phyloP scores from a whole-genome alignment of 2,888 invertebrate genomes.

The Melikaiella ostensackeni region DNA sequence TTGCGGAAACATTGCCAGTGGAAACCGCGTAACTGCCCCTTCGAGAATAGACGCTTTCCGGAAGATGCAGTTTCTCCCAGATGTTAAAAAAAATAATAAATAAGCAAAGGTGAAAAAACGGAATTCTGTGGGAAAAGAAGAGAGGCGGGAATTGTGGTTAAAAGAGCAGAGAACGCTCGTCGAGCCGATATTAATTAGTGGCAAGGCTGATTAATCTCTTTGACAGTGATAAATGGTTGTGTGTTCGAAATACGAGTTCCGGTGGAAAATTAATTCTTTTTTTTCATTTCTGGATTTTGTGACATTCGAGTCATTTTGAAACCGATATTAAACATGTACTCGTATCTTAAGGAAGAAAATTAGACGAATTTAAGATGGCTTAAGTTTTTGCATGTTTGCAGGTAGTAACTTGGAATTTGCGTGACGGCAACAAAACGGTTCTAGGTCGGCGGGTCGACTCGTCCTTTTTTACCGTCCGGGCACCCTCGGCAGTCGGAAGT shows the following conservation, averaged over 20 bases:
- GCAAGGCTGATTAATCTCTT: constrained; percentile 5
- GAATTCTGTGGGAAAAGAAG: neutral
- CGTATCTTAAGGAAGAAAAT: too few relatives aligned
- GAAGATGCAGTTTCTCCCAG: neutral
- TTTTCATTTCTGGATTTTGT: neutral
- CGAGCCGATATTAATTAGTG: constrained; percentile 23
- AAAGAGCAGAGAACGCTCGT: neutral
- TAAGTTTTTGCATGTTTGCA: neutral
- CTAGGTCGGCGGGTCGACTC: constrained; percentile 15
- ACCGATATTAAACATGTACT: neutral
- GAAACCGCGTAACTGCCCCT: constrained; percentile 50
- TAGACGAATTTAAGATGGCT: neutral
- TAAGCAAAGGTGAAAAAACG: neutral
- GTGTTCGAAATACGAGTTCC: constrained; percentile 3
- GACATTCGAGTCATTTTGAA: neutral
- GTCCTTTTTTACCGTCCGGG: constrained; percentile 30
- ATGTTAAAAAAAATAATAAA: neutral
- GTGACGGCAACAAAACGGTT: constrained; percentile 19
- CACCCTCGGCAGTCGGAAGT: constrained; percentile 38
- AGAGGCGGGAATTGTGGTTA: neutral
- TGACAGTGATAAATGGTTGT: constrained; percentile 16
- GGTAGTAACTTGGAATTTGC: neutral
- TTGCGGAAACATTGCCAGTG: constrained; percentile 51
- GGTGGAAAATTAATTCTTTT: neutral
- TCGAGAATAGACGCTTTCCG: constrained; percentile 45